Percentiles rank a stretch among this genome's conserved stretches.
These are phyloP conservation scores for Stenopsyche tienmushanensis DNA, from an alignment of 1,140 invertebrate species.

Conservation along the genomic window DNA sequence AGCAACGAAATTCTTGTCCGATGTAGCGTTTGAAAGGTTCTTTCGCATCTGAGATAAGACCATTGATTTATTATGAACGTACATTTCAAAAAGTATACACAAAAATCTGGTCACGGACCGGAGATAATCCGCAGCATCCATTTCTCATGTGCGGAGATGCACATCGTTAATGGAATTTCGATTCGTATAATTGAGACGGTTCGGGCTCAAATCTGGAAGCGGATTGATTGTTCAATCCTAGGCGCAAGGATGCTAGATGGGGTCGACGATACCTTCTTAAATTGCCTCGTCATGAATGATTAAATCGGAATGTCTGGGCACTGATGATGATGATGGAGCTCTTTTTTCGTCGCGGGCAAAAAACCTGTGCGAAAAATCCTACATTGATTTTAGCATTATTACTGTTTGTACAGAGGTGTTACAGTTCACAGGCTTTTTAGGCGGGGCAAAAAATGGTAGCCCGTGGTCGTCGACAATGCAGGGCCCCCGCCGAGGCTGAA, in stretches of 20 bases:
- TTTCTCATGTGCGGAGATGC: neutral
- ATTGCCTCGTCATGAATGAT: neutral
- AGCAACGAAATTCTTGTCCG: too few species aligned
- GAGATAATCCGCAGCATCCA: neutral
- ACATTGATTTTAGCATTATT: neutral
- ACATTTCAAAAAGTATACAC: too few species aligned
- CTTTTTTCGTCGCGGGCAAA: neutral
- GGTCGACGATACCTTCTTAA: neutral
- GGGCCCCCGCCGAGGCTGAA: neutral
- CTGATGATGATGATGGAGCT: neutral
- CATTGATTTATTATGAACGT: too few species aligned
- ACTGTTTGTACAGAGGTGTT: neutral
- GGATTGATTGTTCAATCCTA: too few species aligned
- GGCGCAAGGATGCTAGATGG: too few species aligned
- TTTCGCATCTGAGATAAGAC: too few species aligned
- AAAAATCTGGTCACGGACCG: neutral
- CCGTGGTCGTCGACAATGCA: neutral
- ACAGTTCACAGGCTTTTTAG: too few species aligned
- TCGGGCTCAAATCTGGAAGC: neutral
- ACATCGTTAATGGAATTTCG: neutral
- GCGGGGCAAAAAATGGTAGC: too few species aligned
- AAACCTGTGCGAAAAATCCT: neutral
- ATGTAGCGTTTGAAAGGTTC: too few species aligned
- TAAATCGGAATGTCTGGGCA: neutral
- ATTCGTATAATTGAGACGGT: neutral